Percentiles rank a stretch among this genome's conserved stretches.
Evolutionary conservation across 2,888 invertebrate species (phyloP).

Genomic region (Caenorhabditis angaria): DNA sequence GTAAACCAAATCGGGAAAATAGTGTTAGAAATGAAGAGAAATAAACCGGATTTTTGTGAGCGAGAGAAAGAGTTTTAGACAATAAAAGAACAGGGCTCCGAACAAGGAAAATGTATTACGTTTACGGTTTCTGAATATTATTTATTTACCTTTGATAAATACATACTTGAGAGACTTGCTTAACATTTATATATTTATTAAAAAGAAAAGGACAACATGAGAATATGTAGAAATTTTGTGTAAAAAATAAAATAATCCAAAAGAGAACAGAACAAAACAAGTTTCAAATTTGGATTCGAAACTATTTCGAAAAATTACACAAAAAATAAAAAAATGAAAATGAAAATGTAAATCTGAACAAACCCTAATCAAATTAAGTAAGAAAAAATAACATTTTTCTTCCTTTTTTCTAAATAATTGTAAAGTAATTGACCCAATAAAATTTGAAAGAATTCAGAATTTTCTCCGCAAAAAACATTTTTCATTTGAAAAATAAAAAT

Average conservation of each 20-base stretch:
- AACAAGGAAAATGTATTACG: constrained; percentile 1
- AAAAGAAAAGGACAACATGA: neutral
- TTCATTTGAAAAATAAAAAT: too few species aligned
- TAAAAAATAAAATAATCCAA: too few species aligned
- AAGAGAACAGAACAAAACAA: neutral
- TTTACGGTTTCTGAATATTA: neutral
- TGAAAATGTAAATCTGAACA: too few species aligned
- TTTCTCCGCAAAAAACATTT: too few species aligned
- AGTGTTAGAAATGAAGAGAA: neutral
- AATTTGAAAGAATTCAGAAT: too few species aligned
- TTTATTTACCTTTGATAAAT: constrained; percentile 1
- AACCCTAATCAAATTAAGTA: too few species aligned
- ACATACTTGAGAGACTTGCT: too few species aligned
- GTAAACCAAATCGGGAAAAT: neutral
- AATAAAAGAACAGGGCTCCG: neutral
- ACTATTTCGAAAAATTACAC: neutral
- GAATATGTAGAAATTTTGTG: neutral
- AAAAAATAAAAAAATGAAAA: neutral
- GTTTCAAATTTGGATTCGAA: neutral
- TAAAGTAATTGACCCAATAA: too few species aligned
- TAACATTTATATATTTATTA: too few species aligned
- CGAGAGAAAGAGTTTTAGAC: neutral
- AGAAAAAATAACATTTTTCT: too few species aligned
- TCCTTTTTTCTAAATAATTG: too few species aligned
- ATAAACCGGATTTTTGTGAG: neutral